Base-by-base conservation (phyloP, 2,888 invertebrate species). In the Alloscopus bannaensis region DNA sequence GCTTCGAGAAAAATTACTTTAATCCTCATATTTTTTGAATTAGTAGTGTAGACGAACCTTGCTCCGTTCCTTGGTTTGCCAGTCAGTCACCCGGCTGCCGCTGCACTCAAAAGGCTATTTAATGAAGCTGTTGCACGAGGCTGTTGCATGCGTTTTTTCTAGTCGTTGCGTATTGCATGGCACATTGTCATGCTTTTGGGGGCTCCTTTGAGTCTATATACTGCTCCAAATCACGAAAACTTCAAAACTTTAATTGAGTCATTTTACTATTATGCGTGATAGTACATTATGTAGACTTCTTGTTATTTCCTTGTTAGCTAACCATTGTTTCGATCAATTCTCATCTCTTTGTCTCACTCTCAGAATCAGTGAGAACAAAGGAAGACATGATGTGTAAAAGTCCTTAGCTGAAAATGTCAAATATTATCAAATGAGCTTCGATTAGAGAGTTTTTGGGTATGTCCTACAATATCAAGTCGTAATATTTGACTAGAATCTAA, bases 261-360 rank as follows among this genome's bases (percentile, higher is more conserved):
- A 50, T 50, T 55, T 55, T 28, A 55, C 28, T 55, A 55, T 28
- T 2, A 55, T 28, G 55, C 18, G 55, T 55, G 26, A 26, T 26
- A 55, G 28, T 55, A 18, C 28, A 8, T n/a, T n/a, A n/a, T n/a
- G n/a, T n/a, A n/a, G n/a, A n/a, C 3, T 8, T n/a, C n/a, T 47
- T 55, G 28, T 55, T 55, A 55, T 55, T 55, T 55, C 26, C 55
- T 55, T 18, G 28, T 55, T 55, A 55, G 26, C n/a, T 55, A 28
- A 11, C 24, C 26, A 55, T 55, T 26, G 24, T 55, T 24, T 55
- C 28, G 3, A 22, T 22, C n/a, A 6, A 26, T 47, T n/a, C n/a
- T n/a, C n/a, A n/a, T n/a, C n/a, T n/a, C n/a, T n/a, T n/a, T n/a
- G n/a, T n/a, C n/a, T n/a, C n/a, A n/a, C n/a, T n/a, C n/a, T n/a